Evolutionary conservation across 2,888 invertebrate species (phyloP).

Genomic region (Drosophila birchii): DNA sequence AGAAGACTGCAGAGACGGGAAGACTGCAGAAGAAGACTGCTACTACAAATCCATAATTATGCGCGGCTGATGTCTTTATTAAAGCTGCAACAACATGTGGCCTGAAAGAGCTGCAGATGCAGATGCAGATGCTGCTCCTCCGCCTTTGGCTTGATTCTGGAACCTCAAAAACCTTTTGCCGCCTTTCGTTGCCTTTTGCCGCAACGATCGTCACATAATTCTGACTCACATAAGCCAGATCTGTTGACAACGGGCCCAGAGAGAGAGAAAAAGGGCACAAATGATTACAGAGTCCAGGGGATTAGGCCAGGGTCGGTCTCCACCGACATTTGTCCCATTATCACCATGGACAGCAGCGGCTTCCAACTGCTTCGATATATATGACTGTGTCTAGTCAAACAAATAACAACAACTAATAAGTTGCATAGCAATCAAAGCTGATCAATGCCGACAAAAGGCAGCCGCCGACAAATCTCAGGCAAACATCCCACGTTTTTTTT

Average conservation of each 20-base stretch:
- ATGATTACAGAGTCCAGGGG: slow-evolving; percentile 75
- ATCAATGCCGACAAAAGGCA: slow-evolving; percentile 71
- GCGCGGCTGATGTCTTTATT: slow-evolving; percentile 83
- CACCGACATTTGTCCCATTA: slow-evolving; percentile 75
- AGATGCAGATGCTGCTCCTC: not conserved
- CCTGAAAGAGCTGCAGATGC: slow-evolving; percentile 40
- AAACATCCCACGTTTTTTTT: slow-evolving; percentile 17
- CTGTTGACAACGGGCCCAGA: slow-evolving; percentile 82
- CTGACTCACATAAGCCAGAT: slow-evolving; percentile 82
- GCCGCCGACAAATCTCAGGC: slow-evolving; percentile 53
- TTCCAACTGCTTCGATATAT: slow-evolving; percentile 75
- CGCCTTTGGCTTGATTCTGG: slow-evolving; percentile 1
- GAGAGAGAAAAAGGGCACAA: slow-evolving; percentile 76
- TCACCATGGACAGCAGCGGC: slow-evolving; percentile 78
- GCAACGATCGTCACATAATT: slow-evolving; percentile 74
- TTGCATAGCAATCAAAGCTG: slow-evolving; percentile 73
- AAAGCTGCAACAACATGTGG: slow-evolving; percentile 76
- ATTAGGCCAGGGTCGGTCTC: slow-evolving; percentile 82
- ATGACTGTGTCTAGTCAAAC: slow-evolving; percentile 81
- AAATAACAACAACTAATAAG: slow-evolving; percentile 83
- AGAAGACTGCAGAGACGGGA: slow-evolving; percentile 25
- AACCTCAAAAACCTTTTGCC: slow-evolving; percentile 70
- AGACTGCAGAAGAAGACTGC: slow-evolving; percentile 41
- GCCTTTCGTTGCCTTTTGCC: slow-evolving; percentile 23
- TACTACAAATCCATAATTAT: slow-evolving; percentile 82